These are phyloP conservation scores for Vollenhovia emeryi DNA, from an alignment of 1,140 invertebrate species.

Conservation along the genomic window DNA sequence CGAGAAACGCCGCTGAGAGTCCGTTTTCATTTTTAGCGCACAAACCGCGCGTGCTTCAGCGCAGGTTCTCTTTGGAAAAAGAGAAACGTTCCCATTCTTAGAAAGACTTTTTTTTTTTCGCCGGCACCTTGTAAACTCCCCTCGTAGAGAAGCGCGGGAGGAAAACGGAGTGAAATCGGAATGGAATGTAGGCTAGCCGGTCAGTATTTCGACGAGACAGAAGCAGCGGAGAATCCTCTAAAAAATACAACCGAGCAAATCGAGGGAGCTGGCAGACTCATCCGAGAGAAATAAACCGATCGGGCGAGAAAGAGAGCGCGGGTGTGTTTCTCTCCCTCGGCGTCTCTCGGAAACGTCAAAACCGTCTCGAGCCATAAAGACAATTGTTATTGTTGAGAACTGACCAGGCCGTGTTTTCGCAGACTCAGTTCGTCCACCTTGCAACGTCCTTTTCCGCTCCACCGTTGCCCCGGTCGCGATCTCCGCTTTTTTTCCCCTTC, in stretches of 20 bases:
- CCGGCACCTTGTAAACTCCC: constrained; percentile 60
- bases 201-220: background rate
- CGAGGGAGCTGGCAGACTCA: background rate
- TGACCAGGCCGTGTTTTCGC: constrained; percentile 25
- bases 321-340: background rate
- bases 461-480: background rate
- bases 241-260: constrained; percentile 45
- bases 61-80: background rate
- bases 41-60: background rate
- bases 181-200: constrained; percentile 62
- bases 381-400: constrained; percentile 35
- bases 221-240: background rate
- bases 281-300: constrained; percentile 4
- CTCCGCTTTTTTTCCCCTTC: background rate
- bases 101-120: constrained; percentile 47
- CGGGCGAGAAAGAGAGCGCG: background rate
- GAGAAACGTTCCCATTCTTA: constrained; percentile 32
- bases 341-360: constrained; percentile 13
- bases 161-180: constrained; percentile 66
- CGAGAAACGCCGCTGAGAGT: background rate
- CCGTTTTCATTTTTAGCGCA: background rate
- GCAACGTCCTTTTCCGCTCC: background rate
- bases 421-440: constrained; percentile 13
- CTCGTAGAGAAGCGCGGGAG: constrained; percentile 12
- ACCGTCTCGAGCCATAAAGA: constrained; percentile 33